Conservation (phyloP, 2,888 invertebrate genomes). For the Scrobipalpa atriplicella region DNA sequence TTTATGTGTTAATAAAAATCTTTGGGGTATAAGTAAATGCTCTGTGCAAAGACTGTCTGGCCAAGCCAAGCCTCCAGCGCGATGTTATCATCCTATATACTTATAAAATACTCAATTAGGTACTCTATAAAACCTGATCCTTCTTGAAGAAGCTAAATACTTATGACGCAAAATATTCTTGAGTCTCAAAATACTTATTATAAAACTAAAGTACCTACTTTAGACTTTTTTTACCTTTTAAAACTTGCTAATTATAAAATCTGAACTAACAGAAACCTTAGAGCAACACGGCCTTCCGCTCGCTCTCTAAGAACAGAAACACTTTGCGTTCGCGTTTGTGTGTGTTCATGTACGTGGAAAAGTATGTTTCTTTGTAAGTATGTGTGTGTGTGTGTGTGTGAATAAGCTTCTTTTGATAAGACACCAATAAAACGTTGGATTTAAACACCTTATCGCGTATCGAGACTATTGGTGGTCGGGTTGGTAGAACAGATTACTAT, state of each 20-base stretch:
- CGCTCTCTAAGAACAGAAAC: too few species aligned
- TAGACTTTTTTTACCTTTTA: neutral
- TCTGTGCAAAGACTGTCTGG: too few species aligned
- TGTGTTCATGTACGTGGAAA: constrained; percentile 42
- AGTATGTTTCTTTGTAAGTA: constrained; percentile 48
- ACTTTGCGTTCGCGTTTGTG: neutral
- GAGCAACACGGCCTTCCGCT: too few species aligned
- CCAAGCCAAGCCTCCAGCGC: too few species aligned
- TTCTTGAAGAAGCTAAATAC: too few species aligned
- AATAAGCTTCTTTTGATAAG: constrained; percentile 70
- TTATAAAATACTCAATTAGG: too few species aligned
- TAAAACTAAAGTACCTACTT: neutral
- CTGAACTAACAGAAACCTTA: neutral
- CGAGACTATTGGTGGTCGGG: constrained; percentile 60
- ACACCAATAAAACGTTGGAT: constrained; percentile 71
- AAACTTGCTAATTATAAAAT: neutral
- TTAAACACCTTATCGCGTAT: constrained; percentile 72
- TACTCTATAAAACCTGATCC: too few species aligned
- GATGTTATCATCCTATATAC: too few species aligned
- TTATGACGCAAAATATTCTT: too few species aligned
- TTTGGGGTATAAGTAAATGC: too few species aligned
- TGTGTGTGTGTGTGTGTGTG: constrained; percentile 57
- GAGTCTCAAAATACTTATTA: too few species aligned
- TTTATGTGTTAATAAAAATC: too few species aligned
- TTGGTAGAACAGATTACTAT: constrained; percentile 37